Evolutionary conservation across 2,888 invertebrate species (phyloP), one percentile per base, ranked within the genome.

Genomic region (Spilosoma lubricipeda): DNA sequence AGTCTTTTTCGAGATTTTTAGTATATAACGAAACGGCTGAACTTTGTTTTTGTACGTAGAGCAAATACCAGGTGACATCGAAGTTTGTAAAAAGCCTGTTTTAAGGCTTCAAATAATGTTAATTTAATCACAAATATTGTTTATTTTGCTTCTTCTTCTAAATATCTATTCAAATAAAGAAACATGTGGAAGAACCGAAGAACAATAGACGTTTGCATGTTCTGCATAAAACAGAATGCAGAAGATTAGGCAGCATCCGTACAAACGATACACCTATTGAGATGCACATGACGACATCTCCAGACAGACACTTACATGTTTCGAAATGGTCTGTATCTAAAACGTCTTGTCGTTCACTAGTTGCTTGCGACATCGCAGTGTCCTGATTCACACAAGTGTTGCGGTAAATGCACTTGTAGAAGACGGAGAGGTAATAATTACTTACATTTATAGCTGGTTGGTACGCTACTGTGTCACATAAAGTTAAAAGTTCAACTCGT

Each of bases 241-340:
- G 30, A 30, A 30, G 63, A 63, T 30, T 13, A 7, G 30, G 30
- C 30, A 30, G 30, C 4, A 30, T 52, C 77, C 68, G 45, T 75
- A 84, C 88, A 89, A 90, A 89, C 86, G 85, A 85, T 77, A 80
- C 79, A 80, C 77, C 79, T 86, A 88, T 89, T 89, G 86, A 88
- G 89, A 86, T 80, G 77, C 82, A 85, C 77, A 87, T 92, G 91
- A 88, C 89, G 90, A 91, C 90, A 92, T 83, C 84, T 86, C 83
- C 79, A 78, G 82, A 86, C 86, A 86, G 83, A 84, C 79, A 84
- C 81, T 80, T 78, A 76, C 73, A 56, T 56, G 88, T 94, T 92
- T 91, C 91, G 91, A 91, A 93, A 94, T 87, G 81, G 82, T 88
- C 84, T 90, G 88, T 89, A 90, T 88, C 88, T 88, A 72, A 86